Evolutionary conservation across 1,140 invertebrate genomes (phyloP).

Genomic region (Orius laevigatus): DNA sequence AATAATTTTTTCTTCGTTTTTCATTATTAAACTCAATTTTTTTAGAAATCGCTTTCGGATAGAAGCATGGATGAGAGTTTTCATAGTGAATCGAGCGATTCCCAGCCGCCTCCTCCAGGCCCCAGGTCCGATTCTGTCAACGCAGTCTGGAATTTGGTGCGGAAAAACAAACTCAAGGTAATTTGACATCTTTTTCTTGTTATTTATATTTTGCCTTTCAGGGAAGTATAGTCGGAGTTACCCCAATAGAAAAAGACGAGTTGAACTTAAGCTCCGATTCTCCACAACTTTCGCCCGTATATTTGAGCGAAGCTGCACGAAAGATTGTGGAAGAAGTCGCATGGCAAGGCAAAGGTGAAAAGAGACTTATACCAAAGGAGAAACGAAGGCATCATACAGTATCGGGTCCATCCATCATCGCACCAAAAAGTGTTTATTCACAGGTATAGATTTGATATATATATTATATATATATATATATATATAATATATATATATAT

Average conservation of each 20-base stretch:
- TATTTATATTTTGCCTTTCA: background rate
- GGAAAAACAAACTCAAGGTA: conserved; percentile 28
- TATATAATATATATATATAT: background rate
- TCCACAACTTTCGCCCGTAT: conserved; percentile 37
- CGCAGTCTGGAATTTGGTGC: conserved; percentile 29
- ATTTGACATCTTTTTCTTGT: conserved; percentile 14
- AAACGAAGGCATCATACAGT: conserved; percentile 77
- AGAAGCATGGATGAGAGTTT: background rate
- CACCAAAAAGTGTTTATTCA: conserved; percentile 10
- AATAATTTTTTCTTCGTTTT: background rate
- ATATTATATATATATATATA: background rate
- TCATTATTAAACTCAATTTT: background rate
- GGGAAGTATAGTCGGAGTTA: conserved; percentile 15
- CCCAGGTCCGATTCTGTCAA: conserved; percentile 31
- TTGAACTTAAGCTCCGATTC: conserved; percentile 18
- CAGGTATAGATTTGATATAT: background rate
- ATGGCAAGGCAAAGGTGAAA: conserved; percentile 20
- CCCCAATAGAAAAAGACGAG: conserved; percentile 15
- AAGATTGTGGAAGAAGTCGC: conserved; percentile 68
- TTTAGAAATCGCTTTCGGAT: background rate
- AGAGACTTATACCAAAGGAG: conserved; percentile 52
- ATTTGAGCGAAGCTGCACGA: conserved; percentile 67
- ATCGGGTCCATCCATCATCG: conserved; percentile 32
- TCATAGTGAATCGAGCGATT: conserved; percentile 3
- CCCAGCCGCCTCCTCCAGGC: conserved; percentile 27